Evolutionary conservation across 1,140 invertebrate species (phyloP).

Genomic region (Cyrtorhinus lividipennis): DNA sequence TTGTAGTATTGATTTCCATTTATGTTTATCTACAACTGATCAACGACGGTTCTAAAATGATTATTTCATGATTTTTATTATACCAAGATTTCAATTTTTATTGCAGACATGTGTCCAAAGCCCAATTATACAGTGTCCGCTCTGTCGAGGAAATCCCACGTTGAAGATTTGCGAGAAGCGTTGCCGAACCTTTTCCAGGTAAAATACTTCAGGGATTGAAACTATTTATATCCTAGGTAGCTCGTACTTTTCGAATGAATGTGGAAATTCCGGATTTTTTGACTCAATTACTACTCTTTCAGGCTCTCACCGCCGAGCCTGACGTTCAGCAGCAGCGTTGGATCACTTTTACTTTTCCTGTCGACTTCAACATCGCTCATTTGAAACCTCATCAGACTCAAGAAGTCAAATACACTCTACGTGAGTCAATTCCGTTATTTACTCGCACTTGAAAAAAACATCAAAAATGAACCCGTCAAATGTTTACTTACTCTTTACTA

Average conservation of each 20-base stretch:
- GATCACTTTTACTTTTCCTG: constrained; percentile 61
- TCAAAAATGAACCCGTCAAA: too few relatives aligned
- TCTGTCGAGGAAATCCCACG: constrained; percentile 65
- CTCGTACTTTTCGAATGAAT: too few relatives aligned
- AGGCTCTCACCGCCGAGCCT: constrained; percentile 60
- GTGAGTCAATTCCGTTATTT: constrained; percentile 42
- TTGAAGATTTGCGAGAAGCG: constrained; percentile 69
- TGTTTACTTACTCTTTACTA: too few relatives aligned
- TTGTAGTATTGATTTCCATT: too few relatives aligned
- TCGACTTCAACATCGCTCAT: constrained; percentile 45
- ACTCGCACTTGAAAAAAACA: too few relatives aligned
- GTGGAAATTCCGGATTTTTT: too few relatives aligned
- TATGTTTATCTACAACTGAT: too few relatives aligned
- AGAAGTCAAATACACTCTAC: constrained; percentile 50
- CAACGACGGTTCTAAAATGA: not conserved
- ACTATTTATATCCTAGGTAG: too few relatives aligned
- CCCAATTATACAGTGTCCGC: constrained; percentile 53
- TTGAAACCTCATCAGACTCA: constrained; percentile 41
- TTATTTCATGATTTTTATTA: not conserved
- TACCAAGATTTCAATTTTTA: not conserved
- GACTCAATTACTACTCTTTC: constrained; percentile 18
- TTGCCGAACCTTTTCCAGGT: constrained; percentile 58
- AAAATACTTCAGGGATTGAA: too few relatives aligned
- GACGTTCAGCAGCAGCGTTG: constrained; percentile 53
- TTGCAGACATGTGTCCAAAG: constrained; percentile 72